Evolutionary conservation across 2,888 invertebrate species (phyloP).

Genomic region (Nemotelus pantherinus): DNA sequence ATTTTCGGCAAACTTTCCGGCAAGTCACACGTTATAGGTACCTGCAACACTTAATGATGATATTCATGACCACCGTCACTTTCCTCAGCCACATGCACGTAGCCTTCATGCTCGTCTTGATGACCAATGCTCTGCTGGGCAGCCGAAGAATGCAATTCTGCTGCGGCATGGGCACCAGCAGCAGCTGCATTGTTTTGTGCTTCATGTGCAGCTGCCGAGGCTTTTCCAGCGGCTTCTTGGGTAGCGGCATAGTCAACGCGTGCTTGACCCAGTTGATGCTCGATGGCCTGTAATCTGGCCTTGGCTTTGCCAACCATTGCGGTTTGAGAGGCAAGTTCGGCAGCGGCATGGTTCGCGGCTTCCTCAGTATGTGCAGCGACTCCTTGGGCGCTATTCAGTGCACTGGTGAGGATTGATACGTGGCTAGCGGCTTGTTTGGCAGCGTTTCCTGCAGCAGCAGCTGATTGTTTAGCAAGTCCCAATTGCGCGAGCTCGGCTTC

Average conservation of each 20-base stretch:
- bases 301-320: conserved; percentile 70
- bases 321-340: conserved; percentile 79
- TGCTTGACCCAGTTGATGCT: conserved; percentile 76
- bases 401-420: conserved; percentile 75
- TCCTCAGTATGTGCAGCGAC: conserved; percentile 80
- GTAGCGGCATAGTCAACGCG: conserved; percentile 81
- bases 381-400: conserved; percentile 80
- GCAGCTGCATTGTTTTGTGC: conserved; percentile 82
- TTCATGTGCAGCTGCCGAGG: conserved; percentile 73
- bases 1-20: neutral
- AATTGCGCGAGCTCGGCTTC: conserved; percentile 80
- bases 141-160: conserved; percentile 68
- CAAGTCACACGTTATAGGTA: too few relatives aligned
- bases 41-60: conserved; percentile 13
- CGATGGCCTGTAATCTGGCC: conserved; percentile 66
- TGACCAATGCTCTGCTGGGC: conserved; percentile 39
- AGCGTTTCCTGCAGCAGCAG: conserved; percentile 74
- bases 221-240: conserved; percentile 77
- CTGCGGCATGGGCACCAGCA: conserved; percentile 78
- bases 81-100: conserved; percentile 24
- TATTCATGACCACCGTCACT: conserved; percentile 38
- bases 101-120: conserved; percentile 6
- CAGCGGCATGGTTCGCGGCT: conserved; percentile 77
- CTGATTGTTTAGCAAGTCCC: conserved; percentile 77
- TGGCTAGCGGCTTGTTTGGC: conserved; percentile 80